Base-by-base conservation (phyloP, 2,797 vertebrate genomes). In the Phoebastria nigripes region DNA sequence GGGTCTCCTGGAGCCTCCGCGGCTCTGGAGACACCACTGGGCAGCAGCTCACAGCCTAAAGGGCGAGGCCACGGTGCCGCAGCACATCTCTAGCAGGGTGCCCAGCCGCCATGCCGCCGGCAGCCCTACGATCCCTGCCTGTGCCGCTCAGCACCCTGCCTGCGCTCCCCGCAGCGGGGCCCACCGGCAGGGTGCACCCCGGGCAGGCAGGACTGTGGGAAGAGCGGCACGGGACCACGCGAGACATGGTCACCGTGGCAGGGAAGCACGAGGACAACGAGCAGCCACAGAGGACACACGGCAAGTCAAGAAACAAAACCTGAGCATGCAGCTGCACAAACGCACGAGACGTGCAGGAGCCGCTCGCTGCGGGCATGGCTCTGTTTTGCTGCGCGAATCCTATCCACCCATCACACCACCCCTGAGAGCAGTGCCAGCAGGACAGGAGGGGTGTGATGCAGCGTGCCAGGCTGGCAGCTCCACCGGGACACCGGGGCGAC, bases 221-320 rank as follows among this genome's bases (percentile, higher is more conserved):
- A 74, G 28, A 7, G 24, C 3, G 1, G 13, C 47, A 33, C 2
- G 6, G 33, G 49, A 20, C 28, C 0, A 0, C 1, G 2, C 0
- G 4, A 37, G 63, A 33, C 35, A 5, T 0, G 3, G 51, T 11
- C 11, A 8, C 54, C 4, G 5, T 0, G 1, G 62, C 44, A 20
- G 41, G 62, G 72, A 26, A 77, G 77, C 29, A 25, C 1, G 1
- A 28, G 78, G 26, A 52, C 3, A 7, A 28, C 0, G 5, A 66
- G 72, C 65, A 47, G 65, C 46, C 49, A 8, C 47, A 5, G 18
- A 47, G 46, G 51, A 52, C 59, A 47, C 0, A 8, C 0, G 3
- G n/a, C 31, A 11, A 41, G 46, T 6, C 77, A 58, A 14, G 65
- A 12, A 55, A 13, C 8, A 37, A 44, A 62, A 13, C 22, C 21